Evolutionary conservation across 2,113 vertebrate species (phyloP), one percentile per base, ranked within the genome.

Genomic region (Ovibos moschatus): DNA sequence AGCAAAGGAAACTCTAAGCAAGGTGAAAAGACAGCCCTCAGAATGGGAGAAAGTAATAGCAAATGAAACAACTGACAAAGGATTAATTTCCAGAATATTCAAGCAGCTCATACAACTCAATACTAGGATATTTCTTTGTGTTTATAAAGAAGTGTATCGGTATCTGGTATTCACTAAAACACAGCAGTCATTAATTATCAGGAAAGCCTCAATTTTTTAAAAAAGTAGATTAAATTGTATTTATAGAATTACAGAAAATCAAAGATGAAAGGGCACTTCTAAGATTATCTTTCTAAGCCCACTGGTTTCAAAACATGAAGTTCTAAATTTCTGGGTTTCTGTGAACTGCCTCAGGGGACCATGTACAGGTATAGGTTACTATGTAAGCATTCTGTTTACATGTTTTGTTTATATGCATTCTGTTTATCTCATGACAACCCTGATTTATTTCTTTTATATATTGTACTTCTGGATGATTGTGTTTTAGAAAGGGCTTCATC

Each of bases 91-190:
- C 19, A 71, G 67, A 40, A 40, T 40, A 40, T 71, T 40, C 19
- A 71, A 21, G 67, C n/a, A 71, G 67, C 67, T 71, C n/a, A 71
- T 12, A 23, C 67, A 40, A 23, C 67, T 71, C 67, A 71, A 71
- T 71, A 71, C 13, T 84, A 85, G 76, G 21, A 5, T 91, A 58
- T 96, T 90, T 83, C 25, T 91, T 81, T 85, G 51, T 94, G 27
- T 94, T 91, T 89, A 27, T 89, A 94, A 91, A 87, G 89, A 82
- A 89, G 71, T 79, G 5, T 19, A 45, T 9, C 3, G 36, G 10
- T 90, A 79, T 85, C 28, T 95, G 47, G 53, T 92, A 94, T 60
- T 96, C 94, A 79, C 25, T 86, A 76, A 89, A 87, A 76, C n/a
- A 93, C 30, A 89, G 7, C 11, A 92, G 43, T 89, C 45, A 92